These are phyloP conservation scores for Prorops nasuta DNA, from an alignment of 1,140 invertebrate species.

Conservation along the genomic window DNA sequence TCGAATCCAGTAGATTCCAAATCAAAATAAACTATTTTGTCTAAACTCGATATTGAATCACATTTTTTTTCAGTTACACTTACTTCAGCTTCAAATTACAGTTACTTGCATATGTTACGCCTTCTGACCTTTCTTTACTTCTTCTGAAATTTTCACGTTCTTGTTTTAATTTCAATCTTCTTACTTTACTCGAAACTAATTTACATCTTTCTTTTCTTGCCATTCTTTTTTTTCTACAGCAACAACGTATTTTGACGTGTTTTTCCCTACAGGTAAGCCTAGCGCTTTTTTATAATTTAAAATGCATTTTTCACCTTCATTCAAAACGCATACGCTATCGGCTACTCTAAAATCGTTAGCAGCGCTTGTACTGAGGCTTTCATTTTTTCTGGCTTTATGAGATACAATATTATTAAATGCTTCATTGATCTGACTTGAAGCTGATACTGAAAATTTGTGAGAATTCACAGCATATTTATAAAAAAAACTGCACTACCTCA, in stretches of 20 bases:
- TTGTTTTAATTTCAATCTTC: constrained; percentile 7
- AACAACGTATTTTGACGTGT: neutral
- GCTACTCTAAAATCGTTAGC: constrained; percentile 11
- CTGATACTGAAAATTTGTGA: constrained; percentile 11
- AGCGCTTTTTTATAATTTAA: neutral
- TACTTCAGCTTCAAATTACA: constrained; percentile 3
- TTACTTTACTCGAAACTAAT: neutral
- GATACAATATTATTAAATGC: constrained; percentile 12
- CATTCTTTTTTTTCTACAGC: neutral
- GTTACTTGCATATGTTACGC: neutral
- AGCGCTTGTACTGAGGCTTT: constrained; percentile 9
- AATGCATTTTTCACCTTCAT: constrained; percentile 6
- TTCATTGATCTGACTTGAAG: constrained; percentile 14
- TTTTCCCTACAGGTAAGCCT: neutral
- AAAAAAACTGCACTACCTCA: constrained; percentile 5
- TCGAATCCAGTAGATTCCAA: too few relatives aligned
- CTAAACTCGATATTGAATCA: too few relatives aligned
- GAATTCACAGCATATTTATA: constrained; percentile 8
- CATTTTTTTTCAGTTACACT: neutral
- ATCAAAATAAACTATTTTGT: too few relatives aligned
- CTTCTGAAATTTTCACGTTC: constrained; percentile 3
- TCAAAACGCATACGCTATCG: constrained; percentile 5
- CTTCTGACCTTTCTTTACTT: constrained; percentile 9
- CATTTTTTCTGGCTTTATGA: constrained; percentile 8
- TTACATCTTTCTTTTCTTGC: constrained; percentile 3